Conservation (phyloP, 2,113 vertebrate species). For the Ophthalmolycus amberensis region DNA sequence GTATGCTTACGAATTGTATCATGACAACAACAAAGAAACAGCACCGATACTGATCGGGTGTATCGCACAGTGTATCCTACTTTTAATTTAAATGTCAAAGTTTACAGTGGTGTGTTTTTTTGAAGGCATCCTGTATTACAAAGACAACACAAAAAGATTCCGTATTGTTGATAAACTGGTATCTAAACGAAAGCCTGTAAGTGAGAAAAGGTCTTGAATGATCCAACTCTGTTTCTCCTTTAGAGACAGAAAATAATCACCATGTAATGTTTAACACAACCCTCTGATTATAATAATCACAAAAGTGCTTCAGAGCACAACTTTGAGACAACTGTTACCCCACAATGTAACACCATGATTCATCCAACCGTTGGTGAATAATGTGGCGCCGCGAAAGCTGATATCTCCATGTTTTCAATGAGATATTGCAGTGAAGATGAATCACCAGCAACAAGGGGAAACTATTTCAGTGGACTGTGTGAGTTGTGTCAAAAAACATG, state of each 20-base stretch:
- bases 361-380: too few relatives aligned
- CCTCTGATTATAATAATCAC: not conserved
- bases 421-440: slow-evolving; percentile 1
- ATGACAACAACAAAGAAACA: not conserved
- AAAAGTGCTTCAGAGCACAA: not conserved
- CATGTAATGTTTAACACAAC: not conserved
- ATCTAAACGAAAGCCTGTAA: not conserved
- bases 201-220: not conserved
- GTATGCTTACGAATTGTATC: not conserved
- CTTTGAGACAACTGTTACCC: too few relatives aligned
- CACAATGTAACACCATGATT: too few relatives aligned
- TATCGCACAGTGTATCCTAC: not conserved
- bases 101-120: not conserved
- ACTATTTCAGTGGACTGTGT: not conserved
- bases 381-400: too few relatives aligned
- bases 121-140: not conserved
- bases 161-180: not conserved
- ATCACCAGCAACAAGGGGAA: not conserved
- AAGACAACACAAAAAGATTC: not conserved
- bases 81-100: too few relatives aligned
- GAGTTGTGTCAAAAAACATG: not conserved
- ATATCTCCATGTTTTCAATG: not conserved
- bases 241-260: not conserved
- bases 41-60: not conserved
- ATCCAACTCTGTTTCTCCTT: not conserved